Conservation (phyloP, 2,113 vertebrate species). For the Brachyhypopomus occidentalis region DNA sequence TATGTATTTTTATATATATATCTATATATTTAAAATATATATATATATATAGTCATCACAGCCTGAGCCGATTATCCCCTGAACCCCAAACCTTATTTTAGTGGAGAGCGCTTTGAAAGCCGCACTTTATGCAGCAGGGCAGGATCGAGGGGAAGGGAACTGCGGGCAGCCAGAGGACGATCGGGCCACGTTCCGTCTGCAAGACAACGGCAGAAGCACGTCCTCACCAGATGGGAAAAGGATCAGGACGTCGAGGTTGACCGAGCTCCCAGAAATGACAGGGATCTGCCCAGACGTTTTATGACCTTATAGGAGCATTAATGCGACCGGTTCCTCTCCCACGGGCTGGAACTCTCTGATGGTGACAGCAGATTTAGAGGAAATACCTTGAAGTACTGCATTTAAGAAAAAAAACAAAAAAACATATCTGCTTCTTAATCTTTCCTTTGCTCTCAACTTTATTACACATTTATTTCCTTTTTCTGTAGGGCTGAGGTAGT, state of each 20-base stretch:
- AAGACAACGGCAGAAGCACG: conserved; percentile 35
- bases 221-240: conserved; percentile 53
- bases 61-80: no score
- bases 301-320: conserved; percentile 35
- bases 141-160: not conserved
- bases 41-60: not conserved
- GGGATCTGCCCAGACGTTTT: conserved; percentile 19
- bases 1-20: no score
- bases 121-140: not conserved
- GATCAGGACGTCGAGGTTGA: conserved; percentile 35
- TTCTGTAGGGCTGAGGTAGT: not conserved
- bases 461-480: not conserved
- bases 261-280: conserved; percentile 17
- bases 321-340: not conserved
- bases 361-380: not conserved
- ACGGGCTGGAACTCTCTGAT: not conserved
- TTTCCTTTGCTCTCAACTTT: not conserved
- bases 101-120: not conserved
- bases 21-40: no score
- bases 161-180: not conserved
- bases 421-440: not conserved
- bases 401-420: not conserved
- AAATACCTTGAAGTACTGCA: not conserved
- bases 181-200: conserved; percentile 12
- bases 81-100: not conserved